Conservation (phyloP, 2,888 invertebrate species). For the Acrobasis consociella region DNA sequence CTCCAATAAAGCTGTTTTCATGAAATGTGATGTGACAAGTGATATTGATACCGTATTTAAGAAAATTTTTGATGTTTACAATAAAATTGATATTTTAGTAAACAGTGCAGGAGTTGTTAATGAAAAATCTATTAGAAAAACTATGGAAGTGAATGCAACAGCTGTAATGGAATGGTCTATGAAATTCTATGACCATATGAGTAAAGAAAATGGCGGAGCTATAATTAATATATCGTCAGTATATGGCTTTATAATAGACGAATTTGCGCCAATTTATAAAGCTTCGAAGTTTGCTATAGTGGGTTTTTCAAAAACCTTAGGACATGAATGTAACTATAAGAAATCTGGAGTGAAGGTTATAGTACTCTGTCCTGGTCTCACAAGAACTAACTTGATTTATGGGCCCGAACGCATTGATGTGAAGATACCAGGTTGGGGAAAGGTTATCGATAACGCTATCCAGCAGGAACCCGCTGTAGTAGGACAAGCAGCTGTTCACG, state of each 20-base stretch:
- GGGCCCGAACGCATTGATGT: conserved; percentile 7
- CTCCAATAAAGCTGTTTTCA: conserved; percentile 61
- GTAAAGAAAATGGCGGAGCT: conserved; percentile 81
- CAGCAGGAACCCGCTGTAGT: too few species aligned
- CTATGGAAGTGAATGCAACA: conserved; percentile 52
- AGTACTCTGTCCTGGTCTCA: conserved; percentile 74
- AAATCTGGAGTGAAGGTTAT: conserved; percentile 70
- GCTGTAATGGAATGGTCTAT: conserved; percentile 56
- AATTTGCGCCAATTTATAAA: conserved; percentile 75
- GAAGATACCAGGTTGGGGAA: conserved; percentile 22
- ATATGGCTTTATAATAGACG: conserved; percentile 71
- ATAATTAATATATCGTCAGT: conserved; percentile 84
- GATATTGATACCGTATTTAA: conserved; percentile 63
- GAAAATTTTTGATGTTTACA: conserved; percentile 42
- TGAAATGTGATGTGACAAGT: conserved; percentile 71
- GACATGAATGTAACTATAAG: conserved; percentile 60
- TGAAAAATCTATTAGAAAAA: conserved; percentile 38
- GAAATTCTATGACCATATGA: conserved; percentile 79
- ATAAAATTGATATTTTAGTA: conserved; percentile 59
- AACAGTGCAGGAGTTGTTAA: conserved; percentile 63
- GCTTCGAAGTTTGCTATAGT: conserved; percentile 79
- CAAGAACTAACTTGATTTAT: conserved; percentile 53
- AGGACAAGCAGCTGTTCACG: too few species aligned
- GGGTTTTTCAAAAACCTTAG: conserved; percentile 68
- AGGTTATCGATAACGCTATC: conserved; percentile 13